Base-by-base conservation (phyloP, 2,888 invertebrate species). In the Metalampra italica region DNA sequence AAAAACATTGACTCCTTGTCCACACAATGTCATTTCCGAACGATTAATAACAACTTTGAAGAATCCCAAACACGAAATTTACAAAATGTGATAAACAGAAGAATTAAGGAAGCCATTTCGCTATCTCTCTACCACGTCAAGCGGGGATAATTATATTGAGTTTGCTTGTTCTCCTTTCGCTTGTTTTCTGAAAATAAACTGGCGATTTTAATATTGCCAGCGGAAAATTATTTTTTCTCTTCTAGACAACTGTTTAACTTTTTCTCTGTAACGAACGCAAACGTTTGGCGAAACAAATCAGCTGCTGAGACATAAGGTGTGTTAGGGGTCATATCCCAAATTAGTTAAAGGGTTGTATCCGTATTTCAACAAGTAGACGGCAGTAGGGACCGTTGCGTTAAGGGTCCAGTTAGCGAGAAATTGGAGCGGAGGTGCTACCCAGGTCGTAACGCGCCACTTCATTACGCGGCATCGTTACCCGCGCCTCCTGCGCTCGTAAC, bases 131-230 rank as follows among this genome's bases (percentile, higher is more conserved):
- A 76, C 71, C 64, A 76, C 72, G 68, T 73, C 76, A 76, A 77
- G 81, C 80, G 72, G 54, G n/a, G 57, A 73, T 81, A 81, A 82
- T 81, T 80, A 73, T 71, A 81, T 83, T 78, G 72, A 71, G 72
- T 71, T 71, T 70, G 78, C 75, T 74, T 75, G 69, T 76, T 76
- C 75, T 74, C 75, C 75, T 79, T 78, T 78, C 71, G 68, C 72
- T 78, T 75, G 74, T 79, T 77, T 75, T 79, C 69, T 66, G 62
- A 68, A 76, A 78, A 80, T 71, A 68, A 76, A 75, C 70, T 78
- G 71, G 60, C 56, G 55, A 66, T 69, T 72, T 69, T 71, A 74
- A 74, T 67, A 68, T 68, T 60, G 54, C 50, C 47, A 47, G 54
- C 47, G 48, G 54, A 59, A 71, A 64, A 61, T 64, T 56, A 60